Percentiles rank a stretch among this genome's conserved stretches.
Evolutionary conservation across 2,888 invertebrate genomes (phyloP).

Genomic region (Mamestra brassicae): DNA sequence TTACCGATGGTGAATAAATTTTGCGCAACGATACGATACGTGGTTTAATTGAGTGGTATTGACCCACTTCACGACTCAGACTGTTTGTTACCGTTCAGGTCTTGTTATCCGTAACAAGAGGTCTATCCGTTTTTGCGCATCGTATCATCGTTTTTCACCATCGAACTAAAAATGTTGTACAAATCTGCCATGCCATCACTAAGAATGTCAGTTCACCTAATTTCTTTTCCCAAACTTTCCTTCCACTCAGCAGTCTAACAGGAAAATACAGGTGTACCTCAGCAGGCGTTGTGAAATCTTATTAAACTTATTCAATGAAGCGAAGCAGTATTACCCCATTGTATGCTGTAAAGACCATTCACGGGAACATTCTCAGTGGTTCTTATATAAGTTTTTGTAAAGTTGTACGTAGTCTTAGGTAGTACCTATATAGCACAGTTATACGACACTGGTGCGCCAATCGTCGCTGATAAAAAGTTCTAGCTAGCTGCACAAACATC

Average conservation of each 20-base stretch:
- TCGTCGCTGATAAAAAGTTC: slow-evolving; percentile 86
- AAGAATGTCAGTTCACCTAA: slow-evolving; percentile 48
- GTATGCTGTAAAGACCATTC: slow-evolving; percentile 66
- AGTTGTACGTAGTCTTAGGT: slow-evolving; percentile 57
- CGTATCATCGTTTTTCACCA: background rate
- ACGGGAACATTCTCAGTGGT: slow-evolving; percentile 59
- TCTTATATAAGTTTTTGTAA: slow-evolving; percentile 70
- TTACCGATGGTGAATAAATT: background rate
- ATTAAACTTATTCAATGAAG: slow-evolving; percentile 67
- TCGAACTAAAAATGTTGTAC: background rate
- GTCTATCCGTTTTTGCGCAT: background rate
- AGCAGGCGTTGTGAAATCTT: slow-evolving; percentile 60
- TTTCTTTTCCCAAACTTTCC: slow-evolving; percentile 36
- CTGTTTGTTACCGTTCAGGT: background rate
- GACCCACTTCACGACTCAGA: slow-evolving; percentile 11
- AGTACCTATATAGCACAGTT: slow-evolving; percentile 71
- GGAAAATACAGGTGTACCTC: slow-evolving; percentile 53
- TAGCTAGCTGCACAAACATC: slow-evolving; percentile 83
- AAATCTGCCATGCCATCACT: slow-evolving; percentile 27
- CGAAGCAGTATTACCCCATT: slow-evolving; percentile 66
- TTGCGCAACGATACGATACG: background rate
- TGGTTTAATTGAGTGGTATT: slow-evolving; percentile 26
- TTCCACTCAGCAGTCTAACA: slow-evolving; percentile 32
- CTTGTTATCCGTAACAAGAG: background rate
- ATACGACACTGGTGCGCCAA: slow-evolving; percentile 81